Evolutionary conservation across 1,140 invertebrate species (phyloP).

Genomic region (Pogonognathellus flavescens): DNA sequence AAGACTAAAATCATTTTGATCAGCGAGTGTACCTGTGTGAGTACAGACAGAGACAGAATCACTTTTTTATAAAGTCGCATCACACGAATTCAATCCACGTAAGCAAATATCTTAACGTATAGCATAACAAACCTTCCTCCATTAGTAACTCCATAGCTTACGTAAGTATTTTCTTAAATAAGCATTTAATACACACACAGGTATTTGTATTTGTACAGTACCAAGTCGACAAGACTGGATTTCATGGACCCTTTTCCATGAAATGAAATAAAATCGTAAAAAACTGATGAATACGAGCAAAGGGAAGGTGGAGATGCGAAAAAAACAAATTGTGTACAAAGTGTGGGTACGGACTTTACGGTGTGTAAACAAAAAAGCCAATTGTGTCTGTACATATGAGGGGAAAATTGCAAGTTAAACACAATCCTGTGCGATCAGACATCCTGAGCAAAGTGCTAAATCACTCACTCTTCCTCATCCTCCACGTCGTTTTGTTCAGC

Average conservation of each 20-base stretch:
- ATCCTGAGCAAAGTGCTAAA: slow-evolving; percentile 67
- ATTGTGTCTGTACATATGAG: slow-evolving; percentile 46
- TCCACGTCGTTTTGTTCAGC: slow-evolving; percentile 29
- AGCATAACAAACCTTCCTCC: too few species aligned
- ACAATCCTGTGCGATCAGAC: slow-evolving; percentile 58
- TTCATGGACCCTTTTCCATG: neutral
- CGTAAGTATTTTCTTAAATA: too few species aligned
- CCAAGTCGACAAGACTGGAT: neutral
- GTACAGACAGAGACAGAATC: too few species aligned
- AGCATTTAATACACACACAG: too few species aligned
- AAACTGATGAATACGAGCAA: neutral
- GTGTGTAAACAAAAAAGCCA: slow-evolving; percentile 23
- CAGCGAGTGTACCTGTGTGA: too few species aligned
- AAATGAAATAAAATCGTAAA: neutral
- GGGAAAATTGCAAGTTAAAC: slow-evolving; percentile 67
- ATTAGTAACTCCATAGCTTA: too few species aligned
- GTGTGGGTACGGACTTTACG: neutral
- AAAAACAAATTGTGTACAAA: neutral
- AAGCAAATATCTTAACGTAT: slow-evolving; percentile 2
- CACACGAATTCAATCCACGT: neutral
- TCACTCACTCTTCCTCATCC: slow-evolving; percentile 65
- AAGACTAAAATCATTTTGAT: too few species aligned
- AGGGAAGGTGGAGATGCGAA: neutral
- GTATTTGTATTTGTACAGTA: too few species aligned
- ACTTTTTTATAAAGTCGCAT: neutral